phyloP scores from a whole-genome alignment of 2,113 vertebrate genomes.

The Scortum barcoo region DNA sequence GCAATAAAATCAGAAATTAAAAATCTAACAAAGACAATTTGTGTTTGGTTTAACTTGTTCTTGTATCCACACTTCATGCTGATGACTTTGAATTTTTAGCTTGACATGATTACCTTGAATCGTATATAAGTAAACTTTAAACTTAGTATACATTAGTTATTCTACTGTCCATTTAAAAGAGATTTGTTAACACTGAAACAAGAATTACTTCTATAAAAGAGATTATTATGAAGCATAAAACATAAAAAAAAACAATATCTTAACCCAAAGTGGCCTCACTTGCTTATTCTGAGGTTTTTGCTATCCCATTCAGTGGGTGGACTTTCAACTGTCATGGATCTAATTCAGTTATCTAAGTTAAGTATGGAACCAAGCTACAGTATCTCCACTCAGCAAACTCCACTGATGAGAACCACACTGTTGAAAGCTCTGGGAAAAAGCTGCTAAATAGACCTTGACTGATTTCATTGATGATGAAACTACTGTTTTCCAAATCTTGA shows the following conservation, averaged over 20 bases:
- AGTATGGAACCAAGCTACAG: background rate
- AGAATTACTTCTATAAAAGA: background rate
- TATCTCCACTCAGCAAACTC: background rate
- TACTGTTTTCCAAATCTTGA: too few relatives aligned
- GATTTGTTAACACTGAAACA: background rate
- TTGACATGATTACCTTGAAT: background rate
- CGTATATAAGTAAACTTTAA: too few relatives aligned
- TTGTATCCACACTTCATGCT: background rate
- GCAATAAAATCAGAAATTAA: slow-evolving; percentile 45
- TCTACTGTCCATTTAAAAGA: background rate
- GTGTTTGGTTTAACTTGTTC: background rate
- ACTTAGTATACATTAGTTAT: too few relatives aligned
- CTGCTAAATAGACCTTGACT: background rate
- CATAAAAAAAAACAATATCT: background rate
- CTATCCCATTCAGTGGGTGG: too few relatives aligned
- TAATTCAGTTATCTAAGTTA: too few relatives aligned
- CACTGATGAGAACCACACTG: background rate
- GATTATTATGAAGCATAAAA: background rate
- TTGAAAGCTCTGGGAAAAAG: background rate
- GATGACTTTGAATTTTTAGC: background rate
- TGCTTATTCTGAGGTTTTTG: too few relatives aligned
- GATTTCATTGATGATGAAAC: background rate
- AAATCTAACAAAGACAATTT: slow-evolving; percentile 2
- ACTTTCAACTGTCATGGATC: too few relatives aligned
- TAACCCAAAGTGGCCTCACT: background rate